Evolutionary conservation across 2,888 invertebrate species (phyloP), one percentile per base, ranked within the genome.

Genomic region (Napeogenes sylphis): DNA sequence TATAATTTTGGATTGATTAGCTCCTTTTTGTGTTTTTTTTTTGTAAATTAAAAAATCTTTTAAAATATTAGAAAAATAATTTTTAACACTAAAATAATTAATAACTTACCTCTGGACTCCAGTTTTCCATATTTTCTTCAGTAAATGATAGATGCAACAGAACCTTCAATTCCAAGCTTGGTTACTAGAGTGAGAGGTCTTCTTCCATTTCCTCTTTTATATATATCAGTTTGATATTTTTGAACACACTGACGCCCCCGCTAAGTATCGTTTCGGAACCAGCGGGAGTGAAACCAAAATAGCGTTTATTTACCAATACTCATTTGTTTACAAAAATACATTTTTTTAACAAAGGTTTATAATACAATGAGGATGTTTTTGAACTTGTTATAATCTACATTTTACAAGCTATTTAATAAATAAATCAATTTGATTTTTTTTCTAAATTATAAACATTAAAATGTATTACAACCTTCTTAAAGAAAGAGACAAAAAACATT

Each of bases 231-330:
- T 69, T 65, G 70, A 67, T 79, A 79, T 79, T 78, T 75, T 62
- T 73, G 65, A 65, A 62, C 35, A 56, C 59, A 59, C 65, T 63
- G 58, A 42, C 68, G 62, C 79, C 71, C 82, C 81, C 82, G 76
- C 81, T 65, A 71, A 73, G 82, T 69, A 69, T 70, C 60, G 56
- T 66, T 68, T 67, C 55, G 64, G 66, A 66, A 63, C 55, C 72
- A 69, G 75, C 74, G 78, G 80, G 80, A 73, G 80, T 68, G 66
- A 58, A 62, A 55, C 66, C 63, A 62, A 70, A 71, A 71, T 68
- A 71, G 57, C 56, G 59, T 67, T 67, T 65, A 59, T 58, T 62
- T 62, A 61, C 56, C 30, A 10, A 51, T 47, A n/a, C 5, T 13
- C 47, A 51, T 51, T 30, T 30, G 12, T 30, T 51, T 30, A 51